These are phyloP conservation scores for Sogatella furcifera DNA, from an alignment of 1,140 invertebrate genomes.

Conservation along the genomic window DNA sequence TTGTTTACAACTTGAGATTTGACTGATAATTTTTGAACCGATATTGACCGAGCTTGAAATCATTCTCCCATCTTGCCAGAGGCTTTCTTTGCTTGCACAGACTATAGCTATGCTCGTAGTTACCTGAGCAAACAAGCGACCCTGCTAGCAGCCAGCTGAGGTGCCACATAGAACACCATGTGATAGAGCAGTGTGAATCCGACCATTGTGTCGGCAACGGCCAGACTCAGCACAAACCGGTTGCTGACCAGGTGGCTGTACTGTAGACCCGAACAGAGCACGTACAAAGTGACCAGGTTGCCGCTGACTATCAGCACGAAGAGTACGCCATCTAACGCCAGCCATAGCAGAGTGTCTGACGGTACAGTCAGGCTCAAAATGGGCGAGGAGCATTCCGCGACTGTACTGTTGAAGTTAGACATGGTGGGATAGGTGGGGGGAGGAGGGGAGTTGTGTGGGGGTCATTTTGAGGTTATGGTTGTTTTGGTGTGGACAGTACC, in stretches of 20 bases:
- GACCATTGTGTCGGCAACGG: conserved; percentile 59
- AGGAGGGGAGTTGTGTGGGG: too few species aligned
- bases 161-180: conserved; percentile 52
- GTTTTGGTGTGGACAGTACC: too few species aligned
- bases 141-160: conserved; percentile 41
- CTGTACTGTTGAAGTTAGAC: too few species aligned
- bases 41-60: too few species aligned
- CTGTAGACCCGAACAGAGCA: conserved; percentile 50
- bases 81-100: too few species aligned
- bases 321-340: conserved; percentile 47
- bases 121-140: conserved; percentile 38
- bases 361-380: too few species aligned
- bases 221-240: conserved; percentile 57
- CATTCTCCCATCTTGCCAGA: too few species aligned
- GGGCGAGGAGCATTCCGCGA: too few species aligned
- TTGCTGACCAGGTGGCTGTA: conserved; percentile 50
- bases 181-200: conserved; percentile 62
- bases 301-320: conserved; percentile 52
- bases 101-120: neutral
- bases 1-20: too few species aligned
- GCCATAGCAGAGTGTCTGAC: conserved; percentile 33
- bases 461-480: too few species aligned
- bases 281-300: conserved; percentile 58
- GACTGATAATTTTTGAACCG: too few species aligned
- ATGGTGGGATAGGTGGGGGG: too few species aligned